These are phyloP conservation scores for Blennius ocellaris DNA, from an alignment of 2,113 vertebrate species.

Conservation along the genomic window DNA sequence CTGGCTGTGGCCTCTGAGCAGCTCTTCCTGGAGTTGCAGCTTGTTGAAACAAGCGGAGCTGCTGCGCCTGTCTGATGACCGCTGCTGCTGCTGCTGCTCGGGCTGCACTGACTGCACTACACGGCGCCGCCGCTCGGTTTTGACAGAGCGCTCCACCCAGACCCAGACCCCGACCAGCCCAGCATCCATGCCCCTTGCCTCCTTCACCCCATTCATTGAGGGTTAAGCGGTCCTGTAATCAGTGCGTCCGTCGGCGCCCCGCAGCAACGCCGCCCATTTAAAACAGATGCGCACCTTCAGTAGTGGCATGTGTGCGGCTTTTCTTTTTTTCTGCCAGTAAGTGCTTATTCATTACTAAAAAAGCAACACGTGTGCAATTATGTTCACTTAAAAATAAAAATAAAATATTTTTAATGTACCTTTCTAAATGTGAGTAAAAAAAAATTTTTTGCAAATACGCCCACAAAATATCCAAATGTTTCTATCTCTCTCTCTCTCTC, in stretches of 20 bases:
- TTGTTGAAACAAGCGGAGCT: conserved; percentile 31
- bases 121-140: conserved; percentile 46
- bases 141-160: conserved; percentile 68
- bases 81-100: conserved; percentile 45
- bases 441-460: too few species aligned
- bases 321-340: too few species aligned
- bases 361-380: too few species aligned
- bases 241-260: conserved; percentile 7
- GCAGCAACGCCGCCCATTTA: conserved; percentile 24
- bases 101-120: conserved; percentile 47
- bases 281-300: background rate
- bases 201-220: conserved; percentile 57
- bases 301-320: background rate
- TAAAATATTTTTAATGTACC: too few species aligned
- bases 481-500: too few species aligned
- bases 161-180: conserved; percentile 17
- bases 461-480: too few species aligned
- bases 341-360: too few species aligned
- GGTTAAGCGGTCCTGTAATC: conserved; percentile 58
- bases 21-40: conserved; percentile 59
- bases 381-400: too few species aligned
- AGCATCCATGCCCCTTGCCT: conserved; percentile 22
- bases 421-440: too few species aligned
- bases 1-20: conserved; percentile 58
- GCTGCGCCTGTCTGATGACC: conserved; percentile 48